Evolutionary conservation across 53 echinoderm and acorn worm genomes (phyloP), one percentile per base, ranked within the genome.

Genomic region (Stichopus horrens): DNA sequence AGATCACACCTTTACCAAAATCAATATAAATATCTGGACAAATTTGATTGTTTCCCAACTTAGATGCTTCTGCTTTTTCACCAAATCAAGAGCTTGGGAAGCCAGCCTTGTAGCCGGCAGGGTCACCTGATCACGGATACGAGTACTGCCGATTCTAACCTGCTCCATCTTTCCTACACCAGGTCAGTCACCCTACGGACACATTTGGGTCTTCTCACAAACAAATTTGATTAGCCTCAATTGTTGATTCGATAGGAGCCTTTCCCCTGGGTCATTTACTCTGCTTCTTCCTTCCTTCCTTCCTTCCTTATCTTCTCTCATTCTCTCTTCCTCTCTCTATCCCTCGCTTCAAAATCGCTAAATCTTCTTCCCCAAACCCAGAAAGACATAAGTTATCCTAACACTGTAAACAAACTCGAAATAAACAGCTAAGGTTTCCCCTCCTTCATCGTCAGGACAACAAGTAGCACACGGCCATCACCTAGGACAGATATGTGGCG

Each of bases 141-240:
- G 37, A 37, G 63, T 13, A 63, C 63, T 13, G 16, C 63, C 63
- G 10, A 16, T 16, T 63, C 16, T 63, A 63, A 16, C 63, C 63
- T 13, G 63, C 63, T 63, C 63, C 63, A 13, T 16, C 11, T 10
- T 53, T 79, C 10, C 19, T 8, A 5, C 59, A 13, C n/a, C 57
- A 83, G 83, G 83, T 83, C 83, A 83, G 83, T 83, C 58, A 83
- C 83, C 83, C 83, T 16, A 57, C 20, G 54, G 83, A 83, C 83
- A 83, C 83, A 83, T 83, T 57, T 83, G 63, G 83, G 83, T 83
- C 63, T 20, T 79, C 54, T 58, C 83, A 57, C 59, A 54, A 83
- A 23, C 7, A 83, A 83, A 83, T 83, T 83, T 83, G 83, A 83
- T 83, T 83, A 83, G 83, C 83, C 83, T 83, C 58, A 83, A 83